Evolutionary conservation across 2,113 vertebrate genomes (phyloP).

Genomic region (Gavialis gangeticus): DNA sequence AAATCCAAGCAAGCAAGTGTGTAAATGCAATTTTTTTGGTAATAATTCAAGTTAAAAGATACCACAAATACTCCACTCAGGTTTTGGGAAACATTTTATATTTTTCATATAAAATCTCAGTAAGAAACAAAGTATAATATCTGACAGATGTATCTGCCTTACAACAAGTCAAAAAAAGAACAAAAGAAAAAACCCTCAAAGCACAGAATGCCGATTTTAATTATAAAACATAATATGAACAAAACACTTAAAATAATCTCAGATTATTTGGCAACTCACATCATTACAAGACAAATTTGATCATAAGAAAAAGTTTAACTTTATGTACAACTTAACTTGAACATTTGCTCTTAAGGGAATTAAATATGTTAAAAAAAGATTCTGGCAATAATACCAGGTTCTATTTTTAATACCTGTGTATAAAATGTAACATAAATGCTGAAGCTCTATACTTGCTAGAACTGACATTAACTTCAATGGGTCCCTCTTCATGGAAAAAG

Average conservation of each 20-base stretch:
- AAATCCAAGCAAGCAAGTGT: not conserved
- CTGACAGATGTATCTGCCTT: slow-evolving; percentile 81
- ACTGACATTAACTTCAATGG: slow-evolving; percentile 39
- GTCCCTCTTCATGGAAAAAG: slow-evolving; percentile 62
- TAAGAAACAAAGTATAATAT: slow-evolving; percentile 86
- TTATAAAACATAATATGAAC: slow-evolving; percentile 84
- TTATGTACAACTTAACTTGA: slow-evolving; percentile 82
- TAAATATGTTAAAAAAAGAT: slow-evolving; percentile 81
- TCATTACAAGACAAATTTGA: slow-evolving; percentile 81
- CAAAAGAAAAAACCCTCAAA: slow-evolving; percentile 28
- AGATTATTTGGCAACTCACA: slow-evolving; percentile 84
- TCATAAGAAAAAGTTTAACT: slow-evolving; percentile 80
- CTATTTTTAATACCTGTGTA: slow-evolving; percentile 70
- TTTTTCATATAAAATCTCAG: slow-evolving; percentile 86
- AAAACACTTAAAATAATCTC: slow-evolving; percentile 84
- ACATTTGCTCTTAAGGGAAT: slow-evolving; percentile 80
- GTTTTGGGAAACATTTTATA: slow-evolving; percentile 83
- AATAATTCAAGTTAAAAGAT: not conserved
- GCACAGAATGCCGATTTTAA: slow-evolving; percentile 75
- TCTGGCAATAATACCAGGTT: slow-evolving; percentile 75
- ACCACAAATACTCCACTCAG: slow-evolving; percentile 71
- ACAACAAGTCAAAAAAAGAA: slow-evolving; percentile 70
- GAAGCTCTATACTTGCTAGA: slow-evolving; percentile 44
- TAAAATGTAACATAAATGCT: slow-evolving; percentile 76
- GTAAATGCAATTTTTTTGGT: not conserved